Conservation (phyloP, 2,797 vertebrate species). For the Tragelaphus oryx region DNA sequence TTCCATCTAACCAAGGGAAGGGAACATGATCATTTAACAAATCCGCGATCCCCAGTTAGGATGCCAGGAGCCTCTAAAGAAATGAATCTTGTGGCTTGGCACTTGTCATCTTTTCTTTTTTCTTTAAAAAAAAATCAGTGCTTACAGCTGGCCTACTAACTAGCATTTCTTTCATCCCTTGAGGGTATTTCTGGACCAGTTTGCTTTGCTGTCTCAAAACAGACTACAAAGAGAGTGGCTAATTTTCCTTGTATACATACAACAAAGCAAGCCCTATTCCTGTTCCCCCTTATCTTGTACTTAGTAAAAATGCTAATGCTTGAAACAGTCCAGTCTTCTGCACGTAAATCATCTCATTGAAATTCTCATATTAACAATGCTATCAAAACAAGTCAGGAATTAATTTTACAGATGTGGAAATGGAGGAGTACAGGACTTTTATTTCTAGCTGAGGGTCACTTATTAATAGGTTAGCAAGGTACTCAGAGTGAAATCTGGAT, state of each 20-base stretch:
- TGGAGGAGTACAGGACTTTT: not conserved
- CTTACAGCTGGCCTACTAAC: slow-evolving; percentile 14
- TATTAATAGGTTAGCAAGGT: not conserved
- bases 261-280: not conserved
- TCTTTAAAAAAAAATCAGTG: slow-evolving; percentile 10
- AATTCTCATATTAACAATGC: not conserved
- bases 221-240: not conserved
- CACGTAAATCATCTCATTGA: not conserved
- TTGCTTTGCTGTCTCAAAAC: slow-evolving; percentile 12
- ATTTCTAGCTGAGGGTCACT: not conserved
- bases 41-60: slow-evolving; percentile 29
- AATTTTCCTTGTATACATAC: not conserved
- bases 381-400: not conserved
- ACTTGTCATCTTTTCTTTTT: not conserved
- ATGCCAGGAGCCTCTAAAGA: slow-evolving; percentile 3
- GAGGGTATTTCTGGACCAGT: slow-evolving; percentile 36
- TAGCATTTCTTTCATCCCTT: slow-evolving; percentile 20
- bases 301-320: not conserved
- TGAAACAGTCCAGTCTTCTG: not conserved
- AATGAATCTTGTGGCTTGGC: slow-evolving; percentile 56
- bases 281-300: not conserved
- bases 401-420: not conserved
- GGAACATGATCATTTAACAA: slow-evolving; percentile 62
- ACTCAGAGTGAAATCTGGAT: not conserved
- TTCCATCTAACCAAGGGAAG: slow-evolving; percentile 17